Base-by-base conservation (phyloP, 2,797 vertebrate genomes). In the Spinibarbus caldwelli region DNA sequence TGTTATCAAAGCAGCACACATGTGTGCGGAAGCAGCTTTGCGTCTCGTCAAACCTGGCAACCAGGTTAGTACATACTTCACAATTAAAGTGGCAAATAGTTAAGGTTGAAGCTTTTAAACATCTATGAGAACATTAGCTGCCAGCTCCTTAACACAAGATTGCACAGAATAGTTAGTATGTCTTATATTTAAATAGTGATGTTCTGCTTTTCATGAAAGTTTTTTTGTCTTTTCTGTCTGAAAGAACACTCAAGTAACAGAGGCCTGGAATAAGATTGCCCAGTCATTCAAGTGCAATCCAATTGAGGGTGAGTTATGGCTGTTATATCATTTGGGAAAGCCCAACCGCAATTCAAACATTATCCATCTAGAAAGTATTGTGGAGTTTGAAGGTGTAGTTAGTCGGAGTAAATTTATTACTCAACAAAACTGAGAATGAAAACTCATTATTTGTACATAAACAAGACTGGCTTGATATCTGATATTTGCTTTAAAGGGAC, bases 261-360 rank as follows among this genome's bases (percentile, higher is more conserved):
- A 99, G 85, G 97, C 97, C 64, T 99, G 98, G 98, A 99, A 97
- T 94, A 99, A 99, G 95, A 99, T 99, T 34, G 96, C 97, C 43
- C 97, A 97, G 88, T 97, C 98, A 75, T 99, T 99, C 93, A 99
- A 99, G 92, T 99, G 98, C 94, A 95, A 95, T 1, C 97, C 97
- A 21, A 97, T 99, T 5, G 98, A 99, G 94, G 98, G 98, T 99
- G 84, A 92, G 86, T 62, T 54, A 10, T n/a, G 10, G 36, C 4
- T 59, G 4, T 77, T 77, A 3, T 54, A 43, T 45, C 0, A 12
- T 34, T 26, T 15, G 73, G 43, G 14, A 34, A 49, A 59, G 45
- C 57, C 41, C 43, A 19, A 52, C 68, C 3, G 54, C 15, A 54
- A 79, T 72, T 59, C 36, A 71, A 78, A 70, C 7, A 41, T 49